Percentiles rank a stretch among this genome's conserved stretches.
These are phyloP conservation scores for Batillaria attramentaria DNA, from an alignment of 1,140 invertebrate genomes.

Conservation along the genomic window DNA sequence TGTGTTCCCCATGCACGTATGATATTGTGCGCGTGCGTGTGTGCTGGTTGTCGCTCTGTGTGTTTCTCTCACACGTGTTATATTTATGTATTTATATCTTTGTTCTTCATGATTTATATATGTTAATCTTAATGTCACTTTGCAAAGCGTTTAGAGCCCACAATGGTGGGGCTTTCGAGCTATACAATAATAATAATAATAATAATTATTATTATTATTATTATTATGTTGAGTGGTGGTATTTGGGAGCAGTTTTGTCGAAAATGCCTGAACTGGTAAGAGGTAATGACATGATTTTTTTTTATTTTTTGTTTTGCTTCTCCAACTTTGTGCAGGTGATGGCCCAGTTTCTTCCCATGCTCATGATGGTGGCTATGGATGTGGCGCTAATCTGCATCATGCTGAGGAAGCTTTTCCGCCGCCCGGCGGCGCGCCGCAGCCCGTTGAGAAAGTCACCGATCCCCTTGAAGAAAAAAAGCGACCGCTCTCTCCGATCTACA, in stretches of 20 bases:
- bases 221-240: neutral
- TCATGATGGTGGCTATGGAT: constrained; percentile 21
- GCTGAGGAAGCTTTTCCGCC: neutral
- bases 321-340: constrained; percentile 11
- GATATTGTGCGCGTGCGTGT: too few relatives aligned
- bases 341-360: constrained; percentile 18
- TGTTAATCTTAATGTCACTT: too few relatives aligned
- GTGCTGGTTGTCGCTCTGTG: too few relatives aligned
- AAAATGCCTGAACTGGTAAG: too few relatives aligned
- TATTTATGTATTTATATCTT: too few relatives aligned
- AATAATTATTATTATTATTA: too few relatives aligned
- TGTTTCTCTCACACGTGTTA: too few relatives aligned
- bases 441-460: neutral
- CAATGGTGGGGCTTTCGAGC: too few relatives aligned
- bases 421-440: neutral
- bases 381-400: constrained; percentile 9
- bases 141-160: too few relatives aligned
- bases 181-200: neutral
- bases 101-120: too few relatives aligned
- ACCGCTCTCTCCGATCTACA: constrained; percentile 5
- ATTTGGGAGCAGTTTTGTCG: neutral
- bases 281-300: too few relatives aligned
- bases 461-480: neutral
- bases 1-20: too few relatives aligned
- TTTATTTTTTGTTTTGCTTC: neutral